A percentile compares a stretch with the other conserved stretches of the same genome.
These are phyloP conservation scores for Tachystola acroxantha DNA, from an alignment of 2,888 invertebrate species.

Conservation along the genomic window DNA sequence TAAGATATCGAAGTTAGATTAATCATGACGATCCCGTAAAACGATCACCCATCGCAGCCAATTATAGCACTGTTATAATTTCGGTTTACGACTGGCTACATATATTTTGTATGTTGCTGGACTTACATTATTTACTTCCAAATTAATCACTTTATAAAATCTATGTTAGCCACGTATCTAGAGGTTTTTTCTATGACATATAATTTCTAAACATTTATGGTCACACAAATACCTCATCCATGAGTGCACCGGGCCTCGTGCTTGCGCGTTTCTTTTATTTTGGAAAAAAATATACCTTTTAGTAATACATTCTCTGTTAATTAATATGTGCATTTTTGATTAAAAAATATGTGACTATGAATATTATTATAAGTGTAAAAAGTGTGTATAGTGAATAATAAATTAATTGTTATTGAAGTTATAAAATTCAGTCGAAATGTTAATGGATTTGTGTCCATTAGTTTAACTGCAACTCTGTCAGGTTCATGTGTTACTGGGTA, in stretches of 20 bases:
- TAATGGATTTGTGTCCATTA: no score
- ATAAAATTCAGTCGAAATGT: no score
- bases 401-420: no score
- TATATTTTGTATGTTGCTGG: neutral
- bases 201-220: conserved; percentile 69
- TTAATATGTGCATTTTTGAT: conserved; percentile 44
- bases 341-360: conserved; percentile 23
- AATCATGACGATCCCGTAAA: neutral
- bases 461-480: neutral
- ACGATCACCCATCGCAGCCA: conserved; percentile 12
- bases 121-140: conserved; percentile 13
- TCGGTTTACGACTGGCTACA: neutral
- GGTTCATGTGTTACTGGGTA: conserved; percentile 19
- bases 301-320: conserved; percentile 72
- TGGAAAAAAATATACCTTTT: conserved; percentile 74
- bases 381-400: conserved; percentile 3
- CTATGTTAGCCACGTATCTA: conserved; percentile 76
- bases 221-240: conserved; percentile 82
- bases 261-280: conserved; percentile 81
- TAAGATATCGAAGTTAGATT: conserved; percentile 3
- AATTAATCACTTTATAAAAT: conserved; percentile 64
- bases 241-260: conserved; percentile 90
- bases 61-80: conserved; percentile 16
- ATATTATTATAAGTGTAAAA: conserved; percentile 18
- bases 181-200: conserved; percentile 57